phyloP scores from a whole-genome alignment of 2,888 invertebrate species.

The Chromoteleia sp. region DNA sequence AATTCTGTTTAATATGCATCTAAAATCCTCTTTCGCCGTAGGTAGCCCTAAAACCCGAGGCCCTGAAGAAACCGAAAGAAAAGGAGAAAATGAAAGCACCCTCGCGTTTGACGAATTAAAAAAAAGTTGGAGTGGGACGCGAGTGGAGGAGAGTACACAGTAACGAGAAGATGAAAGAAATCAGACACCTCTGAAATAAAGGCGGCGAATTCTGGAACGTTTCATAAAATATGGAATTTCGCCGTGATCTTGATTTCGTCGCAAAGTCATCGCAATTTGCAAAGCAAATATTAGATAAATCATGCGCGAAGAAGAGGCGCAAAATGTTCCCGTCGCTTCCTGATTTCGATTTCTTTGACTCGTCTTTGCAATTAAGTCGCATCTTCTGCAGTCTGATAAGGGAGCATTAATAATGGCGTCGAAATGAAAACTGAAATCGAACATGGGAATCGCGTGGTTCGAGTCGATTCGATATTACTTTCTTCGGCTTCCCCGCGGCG shows the following conservation, averaged over 20 bases:
- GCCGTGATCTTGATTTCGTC: constrained; percentile 4
- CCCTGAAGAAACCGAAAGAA: constrained; percentile 40
- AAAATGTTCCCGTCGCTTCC: too few species aligned
- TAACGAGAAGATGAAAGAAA: constrained; percentile 67
- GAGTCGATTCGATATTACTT: constrained; percentile 49
- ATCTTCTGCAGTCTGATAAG: background rate
- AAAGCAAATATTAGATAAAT: background rate
- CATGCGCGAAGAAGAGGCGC: too few species aligned
- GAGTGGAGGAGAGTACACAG: constrained; percentile 41
- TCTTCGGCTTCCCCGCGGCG: constrained; percentile 53
- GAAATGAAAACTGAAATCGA: constrained; percentile 22
- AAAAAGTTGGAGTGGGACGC: constrained; percentile 40
- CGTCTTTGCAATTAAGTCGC: background rate
- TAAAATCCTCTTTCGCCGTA: constrained; percentile 17
- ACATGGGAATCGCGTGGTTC: constrained; percentile 14
- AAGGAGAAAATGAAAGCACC: constrained; percentile 54
- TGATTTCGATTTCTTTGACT: background rate
- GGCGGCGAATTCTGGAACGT: constrained; percentile 1
- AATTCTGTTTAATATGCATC: constrained; percentile 19
- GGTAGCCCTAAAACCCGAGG: constrained; percentile 29
- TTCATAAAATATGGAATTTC: constrained; percentile 9
- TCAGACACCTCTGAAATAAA: constrained; percentile 62
- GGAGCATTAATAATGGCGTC: constrained; percentile 6
- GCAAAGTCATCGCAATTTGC: constrained; percentile 29
- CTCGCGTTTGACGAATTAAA: constrained; percentile 65